Conservation (phyloP, 1,140 invertebrate genomes). For the Pachyrhynchus sulphureomaculatus region DNA sequence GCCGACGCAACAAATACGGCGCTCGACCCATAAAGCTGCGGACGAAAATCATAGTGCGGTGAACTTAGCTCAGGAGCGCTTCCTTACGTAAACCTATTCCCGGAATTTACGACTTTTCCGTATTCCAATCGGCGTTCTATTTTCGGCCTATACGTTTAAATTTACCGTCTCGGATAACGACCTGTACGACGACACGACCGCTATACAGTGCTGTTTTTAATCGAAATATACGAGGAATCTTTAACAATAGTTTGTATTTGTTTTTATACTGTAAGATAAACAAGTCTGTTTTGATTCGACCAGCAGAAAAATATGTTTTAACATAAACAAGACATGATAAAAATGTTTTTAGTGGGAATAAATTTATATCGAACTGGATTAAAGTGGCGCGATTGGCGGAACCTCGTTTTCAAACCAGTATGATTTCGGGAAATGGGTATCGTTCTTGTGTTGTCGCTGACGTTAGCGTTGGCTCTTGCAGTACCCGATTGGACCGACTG, state of each 20-base stretch:
- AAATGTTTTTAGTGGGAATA: not conserved
- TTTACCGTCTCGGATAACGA: slow-evolving; percentile 1
- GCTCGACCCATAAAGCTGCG: slow-evolving; percentile 50
- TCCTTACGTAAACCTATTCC: not conserved
- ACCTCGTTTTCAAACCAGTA: slow-evolving; percentile 30
- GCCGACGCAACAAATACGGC: slow-evolving; percentile 51
- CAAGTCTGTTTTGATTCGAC: not conserved
- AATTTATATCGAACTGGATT: slow-evolving; percentile 17
- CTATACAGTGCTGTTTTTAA: not conserved
- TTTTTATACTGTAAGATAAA: not conserved
- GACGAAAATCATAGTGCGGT: slow-evolving; percentile 51
- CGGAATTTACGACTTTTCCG: slow-evolving; percentile 21
- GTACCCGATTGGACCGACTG: slow-evolving; percentile 80
- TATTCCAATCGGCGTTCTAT: not conserved
- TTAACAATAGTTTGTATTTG: not conserved
- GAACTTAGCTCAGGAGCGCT: slow-evolving; percentile 41
- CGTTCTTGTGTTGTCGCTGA: slow-evolving; percentile 42
- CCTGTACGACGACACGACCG: not conserved
- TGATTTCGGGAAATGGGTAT: slow-evolving; percentile 47
- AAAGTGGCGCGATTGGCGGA: slow-evolving; percentile 25
- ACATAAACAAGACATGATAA: not conserved
- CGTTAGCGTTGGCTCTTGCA: slow-evolving; percentile 52
- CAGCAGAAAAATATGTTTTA: not conserved
- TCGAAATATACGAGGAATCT: not conserved
- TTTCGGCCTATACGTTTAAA: slow-evolving; percentile 6